Conservation (phyloP, 1,140 invertebrate species). For the Chrysoperla carnea region DNA sequence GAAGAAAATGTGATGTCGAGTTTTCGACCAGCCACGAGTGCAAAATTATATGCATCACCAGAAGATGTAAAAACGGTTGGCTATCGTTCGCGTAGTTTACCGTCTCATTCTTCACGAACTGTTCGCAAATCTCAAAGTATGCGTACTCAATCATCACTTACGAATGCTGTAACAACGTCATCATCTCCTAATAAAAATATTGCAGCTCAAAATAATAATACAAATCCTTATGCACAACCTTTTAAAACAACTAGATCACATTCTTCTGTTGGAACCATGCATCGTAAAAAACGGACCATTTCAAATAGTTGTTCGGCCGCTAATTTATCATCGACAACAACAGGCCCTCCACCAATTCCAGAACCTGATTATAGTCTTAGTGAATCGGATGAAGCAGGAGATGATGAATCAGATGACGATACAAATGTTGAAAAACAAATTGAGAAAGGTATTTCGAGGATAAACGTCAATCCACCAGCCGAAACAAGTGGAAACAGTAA, state of each 20-base stretch:
- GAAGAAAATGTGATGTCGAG: slow-evolving; percentile 49
- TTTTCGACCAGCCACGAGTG: slow-evolving; percentile 65
- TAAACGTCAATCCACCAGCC: slow-evolving; percentile 16
- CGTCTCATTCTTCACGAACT: slow-evolving; percentile 28
- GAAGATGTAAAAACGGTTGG: slow-evolving; percentile 67
- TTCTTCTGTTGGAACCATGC: slow-evolving; percentile 29
- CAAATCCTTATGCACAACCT: slow-evolving; percentile 50
- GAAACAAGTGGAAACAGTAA: slow-evolving; percentile 50
- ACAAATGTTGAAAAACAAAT: slow-evolving; percentile 6
- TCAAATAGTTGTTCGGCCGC: slow-evolving; percentile 21
- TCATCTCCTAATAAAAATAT: background rate
- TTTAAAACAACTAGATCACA: slow-evolving; percentile 35
- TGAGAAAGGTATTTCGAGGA: slow-evolving; percentile 10
- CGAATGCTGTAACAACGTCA: slow-evolving; percentile 11
- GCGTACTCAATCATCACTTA: slow-evolving; percentile 24
- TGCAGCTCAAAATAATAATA: slow-evolving; percentile 15
- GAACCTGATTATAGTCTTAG: slow-evolving; percentile 79
- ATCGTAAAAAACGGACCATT: slow-evolving; percentile 23
- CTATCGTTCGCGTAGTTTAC: slow-evolving; percentile 46
- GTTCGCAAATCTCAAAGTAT: slow-evolving; percentile 45
- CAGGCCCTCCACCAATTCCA: slow-evolving; percentile 54
- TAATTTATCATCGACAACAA: slow-evolving; percentile 16
- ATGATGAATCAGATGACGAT: slow-evolving; percentile 21
- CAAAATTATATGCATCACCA: slow-evolving; percentile 76
- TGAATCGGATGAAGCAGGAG: slow-evolving; percentile 48